Evolutionary conservation across 2,888 invertebrate species (phyloP), one percentile per base, ranked within the genome.

Genomic region (Mimachlamys varia): DNA sequence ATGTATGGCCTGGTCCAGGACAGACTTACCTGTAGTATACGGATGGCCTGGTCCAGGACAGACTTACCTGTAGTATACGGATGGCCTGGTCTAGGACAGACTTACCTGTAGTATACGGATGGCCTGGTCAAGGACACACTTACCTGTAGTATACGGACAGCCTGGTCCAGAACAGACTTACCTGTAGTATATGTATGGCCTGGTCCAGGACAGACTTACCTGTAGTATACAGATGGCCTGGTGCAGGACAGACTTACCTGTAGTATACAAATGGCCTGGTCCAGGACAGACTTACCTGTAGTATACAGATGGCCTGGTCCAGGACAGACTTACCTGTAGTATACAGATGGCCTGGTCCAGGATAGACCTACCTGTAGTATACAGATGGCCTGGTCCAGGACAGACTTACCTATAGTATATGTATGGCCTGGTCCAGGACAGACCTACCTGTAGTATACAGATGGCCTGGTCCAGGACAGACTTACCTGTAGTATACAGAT

Each of bases 61-160:
- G 99, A 99, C 97, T 99, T 99, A 62, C 99, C 98, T 97, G 99
- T 99, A 0, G 99, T 99, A 90, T 98, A 97, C 96, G 99, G 99
- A 97, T 99, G 99, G 0, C 99, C 98, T 95, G 98, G 98, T 15
- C 2, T n/a, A 62, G 22, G n/a, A n/a, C 15, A 22, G 27, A 62
- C 90, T 62, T 62, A 62, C 62, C n/a, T 62, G 62, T 62, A 76
- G 33, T 76, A 76, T 5, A 53, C n/a, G 15, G 88, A 50, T n/a
- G 33, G 4, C 17, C n/a, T 88, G 53, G 88, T 88, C n/a, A 13
- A 88, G 27, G 88, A 49, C 50, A 50, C n/a, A 76, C 27, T 99
- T 99, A 7, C 13, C 13, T 76, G 76, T 76, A 33, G 97, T 99
- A 99, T 97, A 99, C 99, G 0, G 99, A 98, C 95, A n/a, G n/a